phyloP scores from a whole-genome alignment of 2,113 vertebrate species.

The Corythornis cristatus region DNA sequence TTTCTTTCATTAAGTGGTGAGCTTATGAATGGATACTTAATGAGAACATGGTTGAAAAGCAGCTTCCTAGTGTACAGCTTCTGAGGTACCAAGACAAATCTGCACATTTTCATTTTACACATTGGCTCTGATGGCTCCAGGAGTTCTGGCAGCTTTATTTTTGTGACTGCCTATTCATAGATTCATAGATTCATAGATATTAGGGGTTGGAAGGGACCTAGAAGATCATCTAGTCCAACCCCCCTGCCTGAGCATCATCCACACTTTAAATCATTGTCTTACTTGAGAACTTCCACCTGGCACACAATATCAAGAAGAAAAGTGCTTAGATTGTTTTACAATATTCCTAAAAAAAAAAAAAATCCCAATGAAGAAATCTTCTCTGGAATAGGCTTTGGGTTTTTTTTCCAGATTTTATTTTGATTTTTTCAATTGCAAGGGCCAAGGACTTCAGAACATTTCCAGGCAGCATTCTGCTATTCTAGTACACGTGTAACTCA shows the following conservation, averaged over 20 bases:
- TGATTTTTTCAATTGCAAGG: neutral
- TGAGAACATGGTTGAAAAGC: neutral
- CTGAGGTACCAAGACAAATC: neutral
- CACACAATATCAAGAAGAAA: neutral
- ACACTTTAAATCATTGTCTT: neutral
- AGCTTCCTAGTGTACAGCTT: neutral
- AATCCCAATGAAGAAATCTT: neutral
- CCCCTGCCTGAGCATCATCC: too few species aligned
- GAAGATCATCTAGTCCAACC: too few species aligned
- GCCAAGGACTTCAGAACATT: neutral
- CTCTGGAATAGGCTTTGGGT: neutral
- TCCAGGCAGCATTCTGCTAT: neutral
- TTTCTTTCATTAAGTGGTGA: neutral
- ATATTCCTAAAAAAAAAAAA: neutral
- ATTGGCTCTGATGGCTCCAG: neutral
- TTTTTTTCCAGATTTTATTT: neutral
- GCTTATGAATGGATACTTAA: neutral
- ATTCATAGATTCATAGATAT: too few species aligned
- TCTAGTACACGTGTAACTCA: neutral
- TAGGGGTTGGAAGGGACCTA: too few species aligned
- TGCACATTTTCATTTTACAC: neutral
- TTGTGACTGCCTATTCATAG: neutral
- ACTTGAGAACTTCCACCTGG: neutral
- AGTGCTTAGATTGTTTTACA: neutral
- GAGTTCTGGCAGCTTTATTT: neutral